Evolutionary conservation across 1,140 invertebrate genomes (phyloP), one percentile per base, ranked within the genome.

Genomic region (Ceratina japonica): DNA sequence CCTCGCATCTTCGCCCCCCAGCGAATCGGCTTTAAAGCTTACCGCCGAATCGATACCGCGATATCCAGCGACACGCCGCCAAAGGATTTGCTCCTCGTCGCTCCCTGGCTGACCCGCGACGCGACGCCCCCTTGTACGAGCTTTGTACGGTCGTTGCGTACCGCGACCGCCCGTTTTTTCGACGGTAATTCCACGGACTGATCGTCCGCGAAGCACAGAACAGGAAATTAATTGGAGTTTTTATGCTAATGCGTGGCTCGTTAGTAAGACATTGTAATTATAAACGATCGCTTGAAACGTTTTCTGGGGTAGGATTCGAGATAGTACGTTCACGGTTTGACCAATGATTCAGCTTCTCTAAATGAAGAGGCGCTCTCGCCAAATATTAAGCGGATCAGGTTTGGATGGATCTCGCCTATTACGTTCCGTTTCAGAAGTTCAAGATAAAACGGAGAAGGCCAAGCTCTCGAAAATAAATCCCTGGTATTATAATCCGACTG

Each of bases 1-100:
- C 63, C 56, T 54, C 81, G 62, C 82, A 24, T 66, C 80, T 72
- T 77, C 74, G 63, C 65, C 31, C 52, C 49, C 20, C 66, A n/a
- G 64, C 58, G 76, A 84, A 87, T 80, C 82, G 79, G 66, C 85
- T 82, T 84, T 80, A 70, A 80, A 68, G 74, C 73, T 83, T 63
- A 59, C 68, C 63, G 49, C 22, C 44, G 12, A 81, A 86, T 86
- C 85, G 82, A 87, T 87, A 81, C 8, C 49, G 63, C 49, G 61
- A 61, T 72, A 64, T 64, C 20, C 52, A 72, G 13, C 66, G 70
- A 73, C 74, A 51, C 52, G 18, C 16, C 70, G 31, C 24, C 59
- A 70, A 71, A 56, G 73, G 59, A 73, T 68, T 37, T 59, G 22
- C 69, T 52, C 18, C 56, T 65, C 49, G 52, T 70, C n/a, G 37